Percentiles rank a stretch among this genome's conserved stretches.
Conservation (phyloP, 2,888 invertebrate genomes). For the Mythimna ferrago region DNA sequence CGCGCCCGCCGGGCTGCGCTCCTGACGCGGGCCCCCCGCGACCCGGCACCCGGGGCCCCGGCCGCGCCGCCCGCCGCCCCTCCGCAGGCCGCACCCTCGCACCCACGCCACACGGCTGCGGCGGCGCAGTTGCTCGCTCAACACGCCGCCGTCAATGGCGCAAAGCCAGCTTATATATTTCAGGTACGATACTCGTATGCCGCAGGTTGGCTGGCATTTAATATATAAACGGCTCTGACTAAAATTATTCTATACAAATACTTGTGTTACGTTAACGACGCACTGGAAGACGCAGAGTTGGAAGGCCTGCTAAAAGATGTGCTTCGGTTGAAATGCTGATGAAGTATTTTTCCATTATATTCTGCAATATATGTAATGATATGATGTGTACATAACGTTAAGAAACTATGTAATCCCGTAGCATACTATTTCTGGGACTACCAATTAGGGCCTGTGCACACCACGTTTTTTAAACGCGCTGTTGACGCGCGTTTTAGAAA, state of each 20-base stretch:
- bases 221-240: not conserved
- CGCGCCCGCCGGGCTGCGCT: slow-evolving; percentile 95
- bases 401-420: not conserved
- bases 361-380: not conserved
- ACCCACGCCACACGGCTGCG: slow-evolving; percentile 93
- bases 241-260: not conserved
- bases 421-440: not conserved
- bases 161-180: slow-evolving; percentile 92
- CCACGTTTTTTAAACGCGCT: too few species aligned
- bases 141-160: slow-evolving; percentile 93
- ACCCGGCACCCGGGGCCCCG: slow-evolving; percentile 94
- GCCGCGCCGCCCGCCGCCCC: slow-evolving; percentile 93
- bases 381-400: too few species aligned
- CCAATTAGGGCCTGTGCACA: not conserved
- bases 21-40: slow-evolving; percentile 91
- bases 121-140: slow-evolving; percentile 95
- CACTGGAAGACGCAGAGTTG: too few species aligned
- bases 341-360: not conserved
- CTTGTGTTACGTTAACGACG: too few species aligned
- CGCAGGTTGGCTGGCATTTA: too few species aligned
- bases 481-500: too few species aligned
- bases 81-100: slow-evolving; percentile 94
- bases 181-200: slow-evolving; percentile 68
- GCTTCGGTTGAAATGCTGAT: too few species aligned
- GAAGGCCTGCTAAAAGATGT: too few species aligned